Percentiles rank a stretch among this genome's conserved stretches.
phyloP scores from a whole-genome alignment of 2,888 invertebrate species.

The Diplazon laetatorius region DNA sequence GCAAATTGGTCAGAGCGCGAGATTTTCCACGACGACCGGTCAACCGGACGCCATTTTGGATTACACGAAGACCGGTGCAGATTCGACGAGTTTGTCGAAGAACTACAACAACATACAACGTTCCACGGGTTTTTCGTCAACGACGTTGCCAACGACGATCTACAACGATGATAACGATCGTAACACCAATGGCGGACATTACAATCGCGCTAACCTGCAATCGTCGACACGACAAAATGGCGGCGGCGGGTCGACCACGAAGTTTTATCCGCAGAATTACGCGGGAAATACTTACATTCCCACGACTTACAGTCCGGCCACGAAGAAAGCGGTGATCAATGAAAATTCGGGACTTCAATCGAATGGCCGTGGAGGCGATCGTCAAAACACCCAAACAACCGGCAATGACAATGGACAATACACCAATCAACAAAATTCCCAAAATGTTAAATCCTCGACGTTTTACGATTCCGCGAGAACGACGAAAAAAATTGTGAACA shows the following conservation, averaged over 20 bases:
- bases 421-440: slow-evolving; percentile 67
- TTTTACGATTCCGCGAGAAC: slow-evolving; percentile 74
- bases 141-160: slow-evolving; percentile 71
- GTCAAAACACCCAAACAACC: slow-evolving; percentile 40
- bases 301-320: slow-evolving; percentile 82
- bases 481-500: slow-evolving; percentile 70
- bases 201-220: slow-evolving; percentile 34
- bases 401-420: slow-evolving; percentile 70
- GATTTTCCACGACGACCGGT: slow-evolving; percentile 73
- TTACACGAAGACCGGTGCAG: slow-evolving; percentile 64
- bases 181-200: slow-evolving; percentile 70
- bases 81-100: slow-evolving; percentile 74
- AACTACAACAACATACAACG: slow-evolving; percentile 79
- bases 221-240: slow-evolving; percentile 79
- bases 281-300: slow-evolving; percentile 83
- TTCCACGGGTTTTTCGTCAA: slow-evolving; percentile 69
- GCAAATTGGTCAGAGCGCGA: slow-evolving; percentile 65
- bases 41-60: slow-evolving; percentile 75
- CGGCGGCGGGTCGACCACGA: no score
- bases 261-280: slow-evolving; percentile 79
- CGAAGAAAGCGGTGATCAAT: slow-evolving; percentile 70
- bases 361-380: slow-evolving; percentile 47
- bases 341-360: slow-evolving; percentile 13
- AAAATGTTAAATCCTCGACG: slow-evolving; percentile 69
- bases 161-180: slow-evolving; percentile 74